These are phyloP conservation scores for Eudemis profundana DNA, from an alignment of 2,888 invertebrate species.

Conservation along the genomic window DNA sequence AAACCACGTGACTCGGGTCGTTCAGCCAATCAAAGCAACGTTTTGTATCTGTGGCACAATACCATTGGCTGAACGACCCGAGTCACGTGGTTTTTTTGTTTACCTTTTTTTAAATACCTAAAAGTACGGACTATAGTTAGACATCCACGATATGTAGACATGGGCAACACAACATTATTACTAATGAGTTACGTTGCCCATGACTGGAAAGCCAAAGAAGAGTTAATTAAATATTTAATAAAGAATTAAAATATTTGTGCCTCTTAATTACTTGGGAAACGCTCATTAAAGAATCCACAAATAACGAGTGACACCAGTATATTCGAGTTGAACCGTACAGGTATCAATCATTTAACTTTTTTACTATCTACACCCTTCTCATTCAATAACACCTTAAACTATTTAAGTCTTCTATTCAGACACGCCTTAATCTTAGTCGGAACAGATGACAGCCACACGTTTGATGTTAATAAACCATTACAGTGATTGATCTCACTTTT, in stretches of 20 bases:
- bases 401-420: conserved; percentile 40
- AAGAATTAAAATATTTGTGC: neutral
- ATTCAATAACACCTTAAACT: conserved; percentile 31
- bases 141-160: conserved; percentile 2
- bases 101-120: no score
- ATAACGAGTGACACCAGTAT: neutral
- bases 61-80: no score
- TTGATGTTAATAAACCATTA: no score
- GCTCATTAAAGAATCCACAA: conserved; percentile 1
- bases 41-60: no score
- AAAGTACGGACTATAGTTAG: no score
- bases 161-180: conserved; percentile 7
- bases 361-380: conserved; percentile 7
- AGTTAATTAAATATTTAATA: neutral
- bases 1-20: no score
- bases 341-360: conserved; percentile 10
- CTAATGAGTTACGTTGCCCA: neutral
- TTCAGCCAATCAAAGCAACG: no score
- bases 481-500: no score
- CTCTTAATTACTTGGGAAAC: conserved; percentile 5
- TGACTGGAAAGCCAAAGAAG: neutral
- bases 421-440: conserved; percentile 37
- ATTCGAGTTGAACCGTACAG: neutral
- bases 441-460: conserved; percentile 25
- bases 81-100: no score